Base-by-base conservation (phyloP, 2,113 vertebrate genomes). In the Choloepus hoffmanni region DNA sequence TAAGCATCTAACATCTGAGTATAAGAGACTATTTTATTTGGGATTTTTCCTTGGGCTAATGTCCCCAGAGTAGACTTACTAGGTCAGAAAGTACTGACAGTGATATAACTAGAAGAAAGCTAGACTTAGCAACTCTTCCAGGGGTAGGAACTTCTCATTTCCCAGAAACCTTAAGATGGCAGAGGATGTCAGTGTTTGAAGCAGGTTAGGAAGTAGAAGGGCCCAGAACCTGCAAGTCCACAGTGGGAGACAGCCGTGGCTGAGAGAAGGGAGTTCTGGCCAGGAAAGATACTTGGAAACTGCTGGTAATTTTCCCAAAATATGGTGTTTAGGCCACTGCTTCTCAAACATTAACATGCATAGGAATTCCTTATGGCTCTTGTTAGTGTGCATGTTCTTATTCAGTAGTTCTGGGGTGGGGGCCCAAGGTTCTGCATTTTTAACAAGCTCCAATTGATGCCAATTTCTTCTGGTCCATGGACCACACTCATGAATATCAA, bases 1-100 rank as follows among this genome's bases (percentile, higher is more conserved):
- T 95, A 97, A 97, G 94, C 77, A 91, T 83, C 28, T 72, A 88
- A 85, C 77, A 68, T 92, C 53, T 96, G 67, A 96, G n/a, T 50
- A 68, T 85, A 97, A 95, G 92, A 40, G 60, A 74, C 16, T 73
- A 30, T 96, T 93, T 92, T 76, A 40, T 90, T 92, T 82, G 33
- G 67, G 76, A 72, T 48, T 91, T 30, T 68, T 55, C 68, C 70
- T 90, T 85, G 33, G 77, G 85, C 40, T 96, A 48, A 88, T 81
- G 81, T 95, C 90, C 62, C 96, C 78, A 19, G 30, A 94, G 24
- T 70, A 18, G 82, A 86, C 83, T 94, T 74, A 70, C 55, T 83
- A 10, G 21, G 55, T 95, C 77, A 82, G 81, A 95, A 94, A 96
- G 50, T 48, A 93, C 50, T 96, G 89, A 90, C 43, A 86, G 33